These are phyloP conservation scores for Lycopodina hypogea DNA, from an alignment of 37 sponge, comb jelly and placozoan species.

Conservation along the genomic window DNA sequence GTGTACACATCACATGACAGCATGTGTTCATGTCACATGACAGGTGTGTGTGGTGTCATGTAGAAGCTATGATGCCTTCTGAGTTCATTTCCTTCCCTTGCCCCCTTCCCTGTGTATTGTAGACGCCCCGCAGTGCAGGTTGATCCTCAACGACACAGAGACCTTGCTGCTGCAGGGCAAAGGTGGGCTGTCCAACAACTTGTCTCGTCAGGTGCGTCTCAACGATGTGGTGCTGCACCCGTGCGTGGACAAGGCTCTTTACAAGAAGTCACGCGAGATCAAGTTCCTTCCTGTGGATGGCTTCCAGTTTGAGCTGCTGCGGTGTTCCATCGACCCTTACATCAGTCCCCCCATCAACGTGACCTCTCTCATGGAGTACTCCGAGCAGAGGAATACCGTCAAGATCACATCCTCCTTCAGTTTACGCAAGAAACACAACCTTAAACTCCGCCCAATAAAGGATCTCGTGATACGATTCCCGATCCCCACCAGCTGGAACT, in stretches of 20 bases:
- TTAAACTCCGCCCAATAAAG: conserved; percentile 65
- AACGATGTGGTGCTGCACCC: conserved; percentile 76
- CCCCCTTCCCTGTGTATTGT: too few species aligned
- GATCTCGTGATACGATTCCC: conserved; percentile 77
- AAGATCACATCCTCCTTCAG: conserved; percentile 56
- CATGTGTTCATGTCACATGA: too few species aligned
- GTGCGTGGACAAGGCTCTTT: conserved; percentile 65
- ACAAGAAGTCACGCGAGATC: conserved; percentile 55
- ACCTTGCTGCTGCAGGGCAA: conserved; percentile 64
- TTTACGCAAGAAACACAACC: conserved; percentile 74
- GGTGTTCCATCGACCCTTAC: conserved; percentile 68
- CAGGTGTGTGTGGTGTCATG: too few species aligned
- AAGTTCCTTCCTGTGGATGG: conserved; percentile 78
- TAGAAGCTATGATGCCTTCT: too few species aligned
- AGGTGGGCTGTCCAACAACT: conserved; percentile 37
- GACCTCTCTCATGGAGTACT: conserved; percentile 73
- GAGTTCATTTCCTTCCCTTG: too few species aligned
- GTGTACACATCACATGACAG: too few species aligned
- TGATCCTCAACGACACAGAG: conserved; percentile 79
- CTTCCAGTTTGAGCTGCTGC: conserved; percentile 75
- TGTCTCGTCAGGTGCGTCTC: conserved; percentile 72
- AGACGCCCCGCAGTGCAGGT: conserved; percentile 59
- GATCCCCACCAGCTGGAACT: conserved; percentile 70
- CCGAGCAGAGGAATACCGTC: conserved; percentile 52
- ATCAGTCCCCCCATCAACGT: conserved; percentile 72